Base-by-base conservation (phyloP, 2,888 invertebrate genomes). In the Drosophila mulleri region DNA sequence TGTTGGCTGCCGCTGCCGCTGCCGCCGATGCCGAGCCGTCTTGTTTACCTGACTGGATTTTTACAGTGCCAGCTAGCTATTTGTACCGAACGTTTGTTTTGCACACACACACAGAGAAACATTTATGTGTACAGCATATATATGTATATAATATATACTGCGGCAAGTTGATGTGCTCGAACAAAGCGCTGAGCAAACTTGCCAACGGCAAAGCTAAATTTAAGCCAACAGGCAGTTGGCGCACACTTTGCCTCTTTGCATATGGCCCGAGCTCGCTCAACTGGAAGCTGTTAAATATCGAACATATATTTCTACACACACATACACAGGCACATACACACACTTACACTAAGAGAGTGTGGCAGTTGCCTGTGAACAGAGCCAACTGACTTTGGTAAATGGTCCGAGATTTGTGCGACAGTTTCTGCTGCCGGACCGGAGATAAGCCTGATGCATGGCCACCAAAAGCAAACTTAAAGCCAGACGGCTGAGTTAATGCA, bases 251-350 rank as follows among this genome's bases (percentile, higher is more conserved):
- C 78, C 67, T 75, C 71, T 73, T 82, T 78, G 76, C 75, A 80
- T 70, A 68, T 45, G 72, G 54, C 65, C 54, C 37, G 20, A 53
- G 44, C 65, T 66, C 77, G 72, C 72, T 82, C 82, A 76, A 78
- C 73, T 84, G 86, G 81, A 85, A 85, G 84, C 84, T 85, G 84
- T 86, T 85, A 85, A 85, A 86, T 82, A 86, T 85, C 82, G 84
- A 86, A 80, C 82, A 82, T 71, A 75, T 73, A 78, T 66, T 67
- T 62, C 64, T 29, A 77, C 81, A 76, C 58, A 53, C 66, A 45
- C 65, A 42, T 35, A 41, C 14, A 23, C n/a, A n/a, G n/a, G n/a
- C n/a, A n/a, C n/a, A n/a, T n/a, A 32, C 29, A 32, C 14, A 77
- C 3, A 45, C 20, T 20, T 20, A 20, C 45, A 26, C 4, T 18